Evolutionary conservation across 2,888 invertebrate genomes (phyloP), one percentile per base, ranked within the genome.

Genomic region (Teinopalpus imperialis): DNA sequence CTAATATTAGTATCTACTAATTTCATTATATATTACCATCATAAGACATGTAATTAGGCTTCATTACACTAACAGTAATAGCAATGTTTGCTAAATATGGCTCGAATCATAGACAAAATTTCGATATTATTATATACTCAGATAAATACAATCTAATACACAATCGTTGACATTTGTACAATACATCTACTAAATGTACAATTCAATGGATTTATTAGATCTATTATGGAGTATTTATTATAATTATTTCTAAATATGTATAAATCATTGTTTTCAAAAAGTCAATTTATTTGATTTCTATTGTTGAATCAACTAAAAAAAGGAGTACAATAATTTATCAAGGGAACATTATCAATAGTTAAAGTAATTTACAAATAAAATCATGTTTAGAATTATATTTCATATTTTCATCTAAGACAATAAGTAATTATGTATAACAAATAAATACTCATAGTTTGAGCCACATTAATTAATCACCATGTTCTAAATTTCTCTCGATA

Each of bases 11-110:
- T 46, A 23, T 37, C 35, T 30, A 68, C 65, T 68, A 63, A 66
- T 62, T 65, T 66, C 63, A 70, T 66, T 56, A 54, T 59, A 71
- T 69, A 52, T 49, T 53, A 59, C 20, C 34, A 73, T 86, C 83
- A 85, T 87, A 86, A 85, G 86, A 86, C 83, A 82, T 83, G 81
- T 72, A 82, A 59, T 81, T 86, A 86, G 85, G 86, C 83, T 70
- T 75, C 67, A 69, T 61, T 68, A 70, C 59, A 71, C 70, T 73
- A 59, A 60, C 59, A 58, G 16, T 4, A 16, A 16, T 16, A 14
- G 12, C 56, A 54, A 57, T 56, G 43, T 52, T 51, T 59, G 41
- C 43, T 69, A 74, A 63, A 57, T 78, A 79, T 82, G 81, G 81
- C 81, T 83, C 80, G 79, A 82, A 81, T 83, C 74, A 57, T 73